Evolutionary conservation across 2,113 vertebrate genomes (phyloP), one percentile per base, ranked within the genome.

Genomic region (Mugil cephalus): DNA sequence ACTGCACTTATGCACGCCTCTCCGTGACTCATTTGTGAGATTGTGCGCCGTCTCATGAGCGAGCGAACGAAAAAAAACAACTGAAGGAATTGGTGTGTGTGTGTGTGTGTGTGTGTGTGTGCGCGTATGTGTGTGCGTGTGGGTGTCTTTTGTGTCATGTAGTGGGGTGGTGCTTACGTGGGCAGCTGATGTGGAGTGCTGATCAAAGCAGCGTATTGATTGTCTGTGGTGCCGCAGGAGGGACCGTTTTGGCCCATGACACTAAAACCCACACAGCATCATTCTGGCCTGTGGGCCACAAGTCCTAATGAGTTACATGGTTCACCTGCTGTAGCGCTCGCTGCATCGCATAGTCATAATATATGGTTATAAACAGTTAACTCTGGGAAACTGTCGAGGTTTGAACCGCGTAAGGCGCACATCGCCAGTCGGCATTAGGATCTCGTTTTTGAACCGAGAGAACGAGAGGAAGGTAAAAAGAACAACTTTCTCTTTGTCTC

Each of bases 161-260:
- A 47, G 69, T 82, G 82, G 66, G 73, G 47, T 77, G 79, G 71
- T 87, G 73, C 82, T 74, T 76, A 87, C 74, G 88, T 90, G 86
- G 83, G 84, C 46, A 84, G 89, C 81, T 74, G 74, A 77, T 79
- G 50, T 69, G 73, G 62, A 87, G 52, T 68, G 72, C 69, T 89
- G 88, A 92, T 90, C 90, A 92, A 90, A 91, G 89, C 83, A 62
- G 38, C 0, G 35, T 88, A 90, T 89, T 78, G 91, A 91, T 92
- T 82, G 83, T 73, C 88, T 85, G 71, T 73, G n/a, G 65, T 83
- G 88, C 90, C 74, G 77, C 85, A 83, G 89, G 80, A 89, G 87
- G 79, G 87, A 85, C 74, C 79, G 60, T 87, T 89, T 90, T 87
- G 87, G 87, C 89, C 85, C 85, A 82, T 91, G 90, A 93, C 91